Evolutionary conservation across 2,888 invertebrate genomes (phyloP).

Genomic region (Rhagonycha fulva): DNA sequence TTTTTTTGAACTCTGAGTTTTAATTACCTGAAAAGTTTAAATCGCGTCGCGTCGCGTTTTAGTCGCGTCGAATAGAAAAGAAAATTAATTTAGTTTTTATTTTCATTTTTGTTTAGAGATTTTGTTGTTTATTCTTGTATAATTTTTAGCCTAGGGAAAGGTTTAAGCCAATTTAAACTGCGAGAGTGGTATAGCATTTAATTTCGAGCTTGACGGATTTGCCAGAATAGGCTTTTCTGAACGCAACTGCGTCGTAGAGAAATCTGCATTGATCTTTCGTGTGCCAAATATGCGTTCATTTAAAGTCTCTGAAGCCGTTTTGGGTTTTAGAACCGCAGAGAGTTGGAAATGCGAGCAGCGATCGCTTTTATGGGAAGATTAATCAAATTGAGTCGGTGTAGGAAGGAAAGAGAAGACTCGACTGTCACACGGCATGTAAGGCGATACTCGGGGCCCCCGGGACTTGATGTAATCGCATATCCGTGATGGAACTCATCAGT

Average conservation of each 20-base stretch:
- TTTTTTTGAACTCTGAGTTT: slow-evolving; percentile 8
- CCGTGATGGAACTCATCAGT: slow-evolving; percentile 49
- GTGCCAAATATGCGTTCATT: slow-evolving; percentile 20
- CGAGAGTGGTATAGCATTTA: slow-evolving; percentile 9
- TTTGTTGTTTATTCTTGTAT: slow-evolving; percentile 1
- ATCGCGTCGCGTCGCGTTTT: slow-evolving; percentile 10
- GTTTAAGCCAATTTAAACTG: slow-evolving; percentile 9
- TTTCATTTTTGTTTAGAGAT: neutral
- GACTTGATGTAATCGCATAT: slow-evolving; percentile 48
- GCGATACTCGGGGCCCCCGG: slow-evolving; percentile 45
- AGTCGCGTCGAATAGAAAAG: neutral
- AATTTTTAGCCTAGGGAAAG: slow-evolving; percentile 1
- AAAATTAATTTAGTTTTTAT: neutral
- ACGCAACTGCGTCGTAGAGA: slow-evolving; percentile 20
- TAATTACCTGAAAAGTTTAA: slow-evolving; percentile 21
- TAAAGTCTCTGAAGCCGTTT: slow-evolving; percentile 21
- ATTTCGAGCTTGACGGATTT: slow-evolving; percentile 20
- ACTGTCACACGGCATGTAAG: slow-evolving; percentile 49
- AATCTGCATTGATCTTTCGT: slow-evolving; percentile 29
- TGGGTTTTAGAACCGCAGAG: slow-evolving; percentile 27
- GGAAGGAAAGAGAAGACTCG: slow-evolving; percentile 36
- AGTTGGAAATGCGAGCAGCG: slow-evolving; percentile 38
- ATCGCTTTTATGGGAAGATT: slow-evolving; percentile 49
- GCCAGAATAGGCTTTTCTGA: slow-evolving; percentile 9
- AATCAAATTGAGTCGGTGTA: slow-evolving; percentile 47